Evolutionary conservation across 2,888 invertebrate species (phyloP).

Genomic region (Euplexia lucipara): DNA sequence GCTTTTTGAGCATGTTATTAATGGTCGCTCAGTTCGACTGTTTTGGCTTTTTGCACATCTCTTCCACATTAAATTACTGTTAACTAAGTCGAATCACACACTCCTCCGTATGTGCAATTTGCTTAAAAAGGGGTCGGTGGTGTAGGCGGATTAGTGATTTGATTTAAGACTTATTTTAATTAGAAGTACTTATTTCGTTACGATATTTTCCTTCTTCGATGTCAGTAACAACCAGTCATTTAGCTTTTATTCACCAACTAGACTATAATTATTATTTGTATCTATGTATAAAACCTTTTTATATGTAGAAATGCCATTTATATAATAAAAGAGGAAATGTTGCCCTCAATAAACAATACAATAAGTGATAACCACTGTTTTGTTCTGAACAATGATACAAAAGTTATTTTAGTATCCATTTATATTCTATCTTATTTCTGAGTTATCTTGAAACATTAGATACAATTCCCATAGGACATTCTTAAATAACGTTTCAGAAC

Average conservation of each 20-base stretch:
- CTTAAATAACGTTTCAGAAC: background rate
- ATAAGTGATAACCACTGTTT: conserved; percentile 30
- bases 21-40: too few species aligned
- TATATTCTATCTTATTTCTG: background rate
- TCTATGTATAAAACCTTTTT: background rate
- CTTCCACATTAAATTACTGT: too few species aligned
- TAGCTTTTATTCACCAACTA: background rate
- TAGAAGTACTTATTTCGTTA: too few species aligned
- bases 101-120: too few species aligned
- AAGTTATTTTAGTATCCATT: conserved; percentile 1
- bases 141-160: too few species aligned
- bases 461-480: conserved; percentile 7
- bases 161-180: too few species aligned
- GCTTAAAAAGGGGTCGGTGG: too few species aligned
- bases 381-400: conserved; percentile 30
- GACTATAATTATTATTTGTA: background rate
- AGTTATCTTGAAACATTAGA: conserved; percentile 20
- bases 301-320: conserved; percentile 3
- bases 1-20: too few species aligned
- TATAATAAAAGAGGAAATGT: conserved; percentile 37
- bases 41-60: too few species aligned
- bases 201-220: too few species aligned
- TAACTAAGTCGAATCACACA: too few species aligned
- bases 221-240: too few species aligned
- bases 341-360: conserved; percentile 47